Evolutionary conservation across 2,888 invertebrate genomes (phyloP).

Genomic region (Conchocele bisecta): DNA sequence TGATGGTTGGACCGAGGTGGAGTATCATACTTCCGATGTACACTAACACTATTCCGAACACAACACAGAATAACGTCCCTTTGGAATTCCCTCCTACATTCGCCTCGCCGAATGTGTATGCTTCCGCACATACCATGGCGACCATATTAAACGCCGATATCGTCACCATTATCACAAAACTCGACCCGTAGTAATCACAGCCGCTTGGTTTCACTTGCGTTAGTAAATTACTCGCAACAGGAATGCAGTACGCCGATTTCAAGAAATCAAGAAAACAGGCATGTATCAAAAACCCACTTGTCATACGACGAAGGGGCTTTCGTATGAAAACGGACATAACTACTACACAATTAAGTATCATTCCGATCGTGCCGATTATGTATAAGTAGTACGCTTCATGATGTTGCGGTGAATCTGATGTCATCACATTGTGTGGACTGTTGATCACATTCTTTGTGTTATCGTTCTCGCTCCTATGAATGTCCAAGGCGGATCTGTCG

Average conservation of each 20-base stretch:
- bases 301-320: constrained; percentile 76
- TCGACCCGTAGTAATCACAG: constrained; percentile 80
- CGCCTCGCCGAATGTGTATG: constrained; percentile 81
- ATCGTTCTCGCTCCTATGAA: no score
- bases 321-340: constrained; percentile 75
- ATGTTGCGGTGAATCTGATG: constrained; percentile 53
- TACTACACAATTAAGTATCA: constrained; percentile 78
- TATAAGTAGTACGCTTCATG: constrained; percentile 81
- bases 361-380: constrained; percentile 78
- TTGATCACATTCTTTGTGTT: neutral
- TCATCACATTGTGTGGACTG: constrained; percentile 54
- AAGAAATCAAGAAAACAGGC: constrained; percentile 80
- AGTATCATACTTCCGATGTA: constrained; percentile 81
- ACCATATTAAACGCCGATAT: constrained; percentile 82
- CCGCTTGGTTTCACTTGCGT: constrained; percentile 72
- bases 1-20: constrained; percentile 82
- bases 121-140: constrained; percentile 83
- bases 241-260: constrained; percentile 81
- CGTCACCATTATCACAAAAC: constrained; percentile 81
- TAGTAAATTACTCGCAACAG: constrained; percentile 80
- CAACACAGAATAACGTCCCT: constrained; percentile 80
- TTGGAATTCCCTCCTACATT: constrained; percentile 77
- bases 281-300: constrained; percentile 82
- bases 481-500: no score
- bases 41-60: constrained; percentile 81